These are phyloP conservation scores for Phyllotis vaccarum DNA, from an alignment of 2,797 vertebrate species.

Conservation along the genomic window DNA sequence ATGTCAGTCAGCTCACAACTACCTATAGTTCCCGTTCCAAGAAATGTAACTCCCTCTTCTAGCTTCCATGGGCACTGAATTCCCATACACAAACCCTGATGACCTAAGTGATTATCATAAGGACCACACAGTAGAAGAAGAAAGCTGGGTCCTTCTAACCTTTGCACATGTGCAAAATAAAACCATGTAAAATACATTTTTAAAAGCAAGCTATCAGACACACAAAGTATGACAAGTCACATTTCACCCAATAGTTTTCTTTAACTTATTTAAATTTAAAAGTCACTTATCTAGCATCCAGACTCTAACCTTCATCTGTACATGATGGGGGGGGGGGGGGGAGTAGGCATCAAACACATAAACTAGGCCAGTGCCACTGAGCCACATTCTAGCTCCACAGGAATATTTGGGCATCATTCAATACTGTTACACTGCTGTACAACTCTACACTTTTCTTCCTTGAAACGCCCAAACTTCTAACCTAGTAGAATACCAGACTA, in stretches of 20 bases:
- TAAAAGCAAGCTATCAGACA: slow-evolving; percentile 7
- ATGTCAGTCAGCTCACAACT: neutral
- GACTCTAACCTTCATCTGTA: neutral
- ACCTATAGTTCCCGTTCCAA: neutral
- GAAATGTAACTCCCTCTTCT: neutral
- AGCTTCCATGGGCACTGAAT: neutral
- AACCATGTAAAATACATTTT: neutral
- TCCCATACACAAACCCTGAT: neutral
- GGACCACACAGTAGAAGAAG: neutral
- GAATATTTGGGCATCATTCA: slow-evolving; percentile 31
- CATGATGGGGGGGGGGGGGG: neutral
- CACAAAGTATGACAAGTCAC: neutral
- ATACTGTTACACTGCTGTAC: neutral
- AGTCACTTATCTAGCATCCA: neutral
- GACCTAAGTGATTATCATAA: neutral
- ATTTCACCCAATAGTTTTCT: neutral
- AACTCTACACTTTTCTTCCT: slow-evolving; percentile 6
- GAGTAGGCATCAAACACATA: neutral
- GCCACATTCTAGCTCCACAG: neutral
- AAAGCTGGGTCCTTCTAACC: neutral
- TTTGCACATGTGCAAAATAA: neutral
- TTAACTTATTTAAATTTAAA: slow-evolving; percentile 31
- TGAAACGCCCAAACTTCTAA: slow-evolving; percentile 11
- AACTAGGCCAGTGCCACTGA: neutral
- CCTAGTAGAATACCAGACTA: neutral